Percentiles rank a stretch among this genome's conserved stretches.
These are phyloP conservation scores for Garra rufa DNA, from an alignment of 2,113 vertebrate species.

Conservation along the genomic window DNA sequence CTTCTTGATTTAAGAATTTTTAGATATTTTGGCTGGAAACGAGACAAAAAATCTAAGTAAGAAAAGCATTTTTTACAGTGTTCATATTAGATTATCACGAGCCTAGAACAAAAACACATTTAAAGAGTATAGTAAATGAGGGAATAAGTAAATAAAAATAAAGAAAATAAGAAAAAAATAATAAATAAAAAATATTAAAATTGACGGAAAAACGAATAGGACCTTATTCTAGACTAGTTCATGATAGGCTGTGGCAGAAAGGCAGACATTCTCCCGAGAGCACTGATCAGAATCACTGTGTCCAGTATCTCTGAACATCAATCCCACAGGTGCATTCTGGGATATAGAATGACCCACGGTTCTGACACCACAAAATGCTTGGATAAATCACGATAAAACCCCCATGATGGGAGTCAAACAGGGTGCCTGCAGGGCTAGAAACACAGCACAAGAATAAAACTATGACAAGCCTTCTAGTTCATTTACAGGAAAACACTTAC, in stretches of 20 bases:
- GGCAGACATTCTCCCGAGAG: not conserved
- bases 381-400: conserved; percentile 2
- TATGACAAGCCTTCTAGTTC: not conserved
- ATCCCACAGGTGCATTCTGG: not conserved
- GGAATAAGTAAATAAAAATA: too few relatives aligned
- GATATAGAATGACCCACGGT: conserved; percentile 11
- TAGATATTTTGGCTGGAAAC: too few relatives aligned
- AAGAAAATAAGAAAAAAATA: not conserved
- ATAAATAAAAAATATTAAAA: not conserved
- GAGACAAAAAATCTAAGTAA: too few relatives aligned
- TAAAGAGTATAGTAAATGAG: too few relatives aligned
- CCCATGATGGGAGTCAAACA: not conserved
- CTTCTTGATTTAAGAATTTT: too few relatives aligned
- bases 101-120: too few relatives aligned
- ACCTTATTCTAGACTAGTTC: not conserved
- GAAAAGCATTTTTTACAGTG: too few relatives aligned
- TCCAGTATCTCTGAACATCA: conserved; percentile 3
- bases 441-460: not conserved
- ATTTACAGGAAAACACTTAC: conserved; percentile 79
- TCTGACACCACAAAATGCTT: conserved; percentile 7
- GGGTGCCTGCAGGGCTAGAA: not conserved
- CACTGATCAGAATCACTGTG: not conserved
- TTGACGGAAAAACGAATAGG: too few relatives aligned
- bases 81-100: too few relatives aligned
- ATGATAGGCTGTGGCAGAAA: not conserved